phyloP scores from a whole-genome alignment of 1,140 invertebrate species.

The Lordiphosa mommai region DNA sequence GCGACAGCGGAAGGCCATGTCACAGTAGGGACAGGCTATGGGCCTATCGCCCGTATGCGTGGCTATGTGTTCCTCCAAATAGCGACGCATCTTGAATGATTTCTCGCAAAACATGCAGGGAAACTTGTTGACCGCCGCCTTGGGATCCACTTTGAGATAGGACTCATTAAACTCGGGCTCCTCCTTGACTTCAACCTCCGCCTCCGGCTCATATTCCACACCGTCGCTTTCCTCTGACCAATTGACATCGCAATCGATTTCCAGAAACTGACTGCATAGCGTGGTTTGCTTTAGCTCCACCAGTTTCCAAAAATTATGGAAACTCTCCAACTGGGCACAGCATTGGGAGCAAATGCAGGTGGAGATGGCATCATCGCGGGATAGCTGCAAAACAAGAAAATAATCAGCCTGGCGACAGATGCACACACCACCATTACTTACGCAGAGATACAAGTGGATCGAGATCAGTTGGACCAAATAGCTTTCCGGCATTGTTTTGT shows the following conservation, averaged over 20 bases:
- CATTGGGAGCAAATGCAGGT: constrained; percentile 64
- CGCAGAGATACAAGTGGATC: constrained; percentile 70
- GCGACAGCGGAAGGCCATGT: constrained; percentile 67
- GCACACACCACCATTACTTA: constrained; percentile 19
- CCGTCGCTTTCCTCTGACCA: constrained; percentile 58
- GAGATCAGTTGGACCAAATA: constrained; percentile 71
- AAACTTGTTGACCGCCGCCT: constrained; percentile 43
- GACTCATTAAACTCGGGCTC: constrained; percentile 31
- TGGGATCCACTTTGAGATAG: constrained; percentile 24
- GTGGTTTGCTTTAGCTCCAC: constrained; percentile 68
- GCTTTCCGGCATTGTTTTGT: constrained; percentile 60
- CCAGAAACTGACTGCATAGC: constrained; percentile 62
- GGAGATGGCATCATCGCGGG: constrained; percentile 66
- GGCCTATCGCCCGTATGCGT: constrained; percentile 75
- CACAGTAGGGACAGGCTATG: constrained; percentile 74
- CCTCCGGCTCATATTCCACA: constrained; percentile 18
- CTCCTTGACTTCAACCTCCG: constrained; percentile 28
- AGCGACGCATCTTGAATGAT: constrained; percentile 64
- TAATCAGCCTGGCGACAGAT: neutral
- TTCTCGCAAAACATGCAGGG: constrained; percentile 70
- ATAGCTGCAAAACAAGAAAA: constrained; percentile 33
- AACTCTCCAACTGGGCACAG: constrained; percentile 58
- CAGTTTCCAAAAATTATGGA: constrained; percentile 67
- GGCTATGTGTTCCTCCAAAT: constrained; percentile 72
- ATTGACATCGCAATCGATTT: constrained; percentile 66